phyloP scores from a whole-genome alignment of 2,888 invertebrate genomes.

The Caenorhabditis parvicauda region DNA sequence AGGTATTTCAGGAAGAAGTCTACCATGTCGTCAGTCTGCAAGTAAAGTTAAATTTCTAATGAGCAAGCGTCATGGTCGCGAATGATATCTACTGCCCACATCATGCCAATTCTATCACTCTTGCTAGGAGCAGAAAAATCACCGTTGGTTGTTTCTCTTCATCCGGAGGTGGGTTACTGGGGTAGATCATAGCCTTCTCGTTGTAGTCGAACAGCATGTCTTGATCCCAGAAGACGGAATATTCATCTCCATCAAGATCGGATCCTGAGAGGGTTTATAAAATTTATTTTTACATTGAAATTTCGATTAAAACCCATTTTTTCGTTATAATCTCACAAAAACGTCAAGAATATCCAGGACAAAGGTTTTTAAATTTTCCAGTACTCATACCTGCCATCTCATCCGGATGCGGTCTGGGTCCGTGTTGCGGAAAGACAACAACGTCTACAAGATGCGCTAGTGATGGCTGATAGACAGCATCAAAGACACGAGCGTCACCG shows the following conservation, averaged over 20 bases:
- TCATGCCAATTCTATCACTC: too few species aligned
- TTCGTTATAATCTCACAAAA: background rate
- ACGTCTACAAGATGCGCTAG: conserved; percentile 61
- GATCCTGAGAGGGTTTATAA: conserved; percentile 46
- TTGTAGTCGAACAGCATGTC: conserved; percentile 55
- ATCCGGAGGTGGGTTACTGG: conserved; percentile 25
- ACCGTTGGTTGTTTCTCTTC: conserved; percentile 35
- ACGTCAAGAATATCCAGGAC: too few species aligned
- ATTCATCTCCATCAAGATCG: conserved; percentile 65
- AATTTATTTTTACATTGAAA: background rate
- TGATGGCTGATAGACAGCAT: conserved; percentile 48
- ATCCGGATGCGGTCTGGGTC: conserved; percentile 64
- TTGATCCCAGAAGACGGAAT: conserved; percentile 62
- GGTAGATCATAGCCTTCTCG: conserved; percentile 51
- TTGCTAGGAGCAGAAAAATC: background rate
- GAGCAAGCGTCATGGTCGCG: too few species aligned
- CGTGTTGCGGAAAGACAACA: conserved; percentile 64
- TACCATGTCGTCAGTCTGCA: conserved; percentile 58
- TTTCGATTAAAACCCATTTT: background rate
- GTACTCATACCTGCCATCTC: conserved; percentile 63
- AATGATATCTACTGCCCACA: too few species aligned
- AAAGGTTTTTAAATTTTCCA: too few species aligned
- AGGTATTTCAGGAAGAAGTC: conserved; percentile 63
- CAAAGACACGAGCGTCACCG: conserved; percentile 63
- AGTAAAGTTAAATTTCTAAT: too few species aligned